Base-by-base conservation (phyloP, 23 tunicate genomes). In the Trididemnum nubilum region DNA sequence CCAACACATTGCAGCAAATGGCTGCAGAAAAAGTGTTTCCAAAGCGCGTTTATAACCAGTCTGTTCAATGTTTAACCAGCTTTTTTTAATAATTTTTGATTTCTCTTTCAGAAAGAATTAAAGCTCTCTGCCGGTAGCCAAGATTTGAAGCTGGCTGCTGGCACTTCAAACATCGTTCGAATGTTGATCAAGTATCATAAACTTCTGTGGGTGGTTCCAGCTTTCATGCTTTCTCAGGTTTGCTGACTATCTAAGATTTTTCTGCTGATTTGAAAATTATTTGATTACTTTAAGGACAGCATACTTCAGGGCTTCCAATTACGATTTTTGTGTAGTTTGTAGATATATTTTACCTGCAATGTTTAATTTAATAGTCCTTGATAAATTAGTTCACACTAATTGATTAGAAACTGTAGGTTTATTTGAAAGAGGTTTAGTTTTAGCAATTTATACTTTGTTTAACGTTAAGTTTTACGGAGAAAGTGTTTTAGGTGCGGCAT, bases 101-200 rank as follows among this genome's bases (percentile, higher is more conserved):
- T 61, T n/a, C 21, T 61, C n/a, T 21, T 61, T 15, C n/a, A 61
- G 67, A 61, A 61, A 25, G 67, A 61, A 5, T 25, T 21, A 22
- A n/a, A 21, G 67, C 5, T 61, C 21, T 21, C 67, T 61, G 54
- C 54, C 15, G 54, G 76, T 23, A 71, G 64, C 0, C 88, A 85
- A 61, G 97, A 92, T 34, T 44, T 92, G 64, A 92, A 92, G 51
- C 85, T 81, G 23, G 97, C 97, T 1, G 97, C 97, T 29, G 92
- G 92, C 3, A 86, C 92, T 0, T 92, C 97, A 15, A 92, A 92
- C 51, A 92, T 92, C 33, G 92, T 92, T 25, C 65, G 97, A 63
- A 92, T 92, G 97, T 65, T 92, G 69, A 92, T 92, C 70, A 92
- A 92, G 60, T 92, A 92, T 57, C 88, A 92, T 83, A 83, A 83